Evolutionary conservation across 1,140 invertebrate genomes (phyloP), one percentile per base, ranked within the genome.

Genomic region (Thrips palmi): DNA sequence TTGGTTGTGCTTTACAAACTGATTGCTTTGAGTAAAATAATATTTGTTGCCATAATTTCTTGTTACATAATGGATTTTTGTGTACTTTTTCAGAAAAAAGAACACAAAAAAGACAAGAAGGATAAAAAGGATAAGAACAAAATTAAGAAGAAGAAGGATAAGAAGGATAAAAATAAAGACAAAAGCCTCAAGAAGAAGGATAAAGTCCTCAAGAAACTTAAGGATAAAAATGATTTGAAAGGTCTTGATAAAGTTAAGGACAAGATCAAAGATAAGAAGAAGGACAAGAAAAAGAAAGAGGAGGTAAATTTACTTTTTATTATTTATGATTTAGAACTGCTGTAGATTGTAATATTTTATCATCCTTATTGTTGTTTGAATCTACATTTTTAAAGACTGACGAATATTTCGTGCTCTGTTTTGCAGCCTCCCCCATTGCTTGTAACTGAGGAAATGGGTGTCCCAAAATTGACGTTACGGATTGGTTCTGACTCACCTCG

Each of bases 131-230:
- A 67, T 18, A 70, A 69, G 53, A 58, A 73, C 3, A 79, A 77
- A 49, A 77, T 77, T 52, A 82, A 83, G 49, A 80, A 81, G 47
- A 74, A 79, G 37, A 78, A 79, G 46, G 80, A 79, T 43, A 68
- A 70, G 27, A 73, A 71, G 51, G 57, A 54, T 7, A 68, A 66
- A 55, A 62, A 65, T 49, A 64, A 70, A 54, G 54, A 66, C 49
- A 67, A 57, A 59, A 59, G 57, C 41, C 58, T 63, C 39, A 63
- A 66, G 41, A 49, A 59, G 54, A 70, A 60, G 55, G 70, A 59
- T 54, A 66, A 51, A 59, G 63, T 53, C 49, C 62, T 56, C 29
- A 48, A 51, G 53, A 71, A 60, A 39, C 61, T 55, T 49, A 74
- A 67, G 57, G 46, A 60, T 8, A 65, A 64, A 52, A 63, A 64